phyloP scores from a whole-genome alignment of 2,113 vertebrate genomes.

The Pontoporia blainvillei region DNA sequence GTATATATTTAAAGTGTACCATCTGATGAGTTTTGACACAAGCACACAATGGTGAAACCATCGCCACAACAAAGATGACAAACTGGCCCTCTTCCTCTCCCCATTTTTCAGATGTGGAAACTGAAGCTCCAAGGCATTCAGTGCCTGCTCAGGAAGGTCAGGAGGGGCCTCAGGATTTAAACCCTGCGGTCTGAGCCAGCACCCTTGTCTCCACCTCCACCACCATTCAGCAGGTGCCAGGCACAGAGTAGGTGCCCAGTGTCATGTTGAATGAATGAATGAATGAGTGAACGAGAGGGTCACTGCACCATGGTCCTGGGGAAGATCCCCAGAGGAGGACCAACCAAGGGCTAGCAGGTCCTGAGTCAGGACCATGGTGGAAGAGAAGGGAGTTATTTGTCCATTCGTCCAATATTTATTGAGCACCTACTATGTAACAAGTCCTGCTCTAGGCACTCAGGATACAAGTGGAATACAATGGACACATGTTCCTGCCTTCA shows the following conservation, averaged over 20 bases:
- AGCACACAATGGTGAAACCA: not conserved
- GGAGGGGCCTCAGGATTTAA: not conserved
- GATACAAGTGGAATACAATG: not conserved
- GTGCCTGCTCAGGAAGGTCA: not conserved
- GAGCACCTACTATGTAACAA: not conserved
- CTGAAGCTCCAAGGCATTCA: not conserved
- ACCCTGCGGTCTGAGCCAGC: not conserved
- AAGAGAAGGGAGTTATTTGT: not conserved
- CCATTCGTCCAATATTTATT: not conserved
- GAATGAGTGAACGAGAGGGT: not conserved
- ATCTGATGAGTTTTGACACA: not conserved
- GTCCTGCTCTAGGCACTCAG: not conserved
- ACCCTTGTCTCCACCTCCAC: not conserved
- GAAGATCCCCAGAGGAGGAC: not conserved
- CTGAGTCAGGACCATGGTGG: not conserved
- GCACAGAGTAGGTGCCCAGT: not conserved
- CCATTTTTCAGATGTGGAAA: not conserved
- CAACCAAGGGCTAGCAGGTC: not conserved
- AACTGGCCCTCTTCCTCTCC: not conserved
- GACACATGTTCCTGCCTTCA: not conserved
- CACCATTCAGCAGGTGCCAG: not conserved
- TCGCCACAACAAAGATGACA: rapidly evolving
- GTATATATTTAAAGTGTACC: not conserved
- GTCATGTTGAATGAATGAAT: not conserved
- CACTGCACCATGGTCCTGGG: too few species aligned